These are phyloP conservation scores for Episyrphus balteatus DNA, from an alignment of 1,140 invertebrate species.

Conservation along the genomic window DNA sequence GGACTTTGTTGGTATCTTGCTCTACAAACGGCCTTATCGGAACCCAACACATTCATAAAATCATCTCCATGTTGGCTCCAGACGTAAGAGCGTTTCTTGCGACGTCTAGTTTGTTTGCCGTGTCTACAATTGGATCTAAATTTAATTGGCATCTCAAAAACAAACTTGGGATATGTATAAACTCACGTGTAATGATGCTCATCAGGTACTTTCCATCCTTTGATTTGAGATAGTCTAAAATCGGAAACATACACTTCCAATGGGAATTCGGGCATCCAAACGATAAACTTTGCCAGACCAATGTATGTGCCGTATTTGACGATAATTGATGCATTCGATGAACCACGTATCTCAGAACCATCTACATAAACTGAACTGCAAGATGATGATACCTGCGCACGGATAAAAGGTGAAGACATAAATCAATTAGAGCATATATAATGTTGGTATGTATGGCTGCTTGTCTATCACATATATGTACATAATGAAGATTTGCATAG, in stretches of 20 bases:
- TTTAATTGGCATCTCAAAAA: background rate
- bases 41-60: conserved; percentile 43
- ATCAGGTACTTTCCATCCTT: conserved; percentile 77
- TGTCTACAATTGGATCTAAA: conserved; percentile 6
- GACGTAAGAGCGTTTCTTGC: conserved; percentile 46
- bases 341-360: conserved; percentile 88
- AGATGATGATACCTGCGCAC: conserved; percentile 75
- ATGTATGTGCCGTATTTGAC: conserved; percentile 90
- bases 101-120: conserved; percentile 39
- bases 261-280: conserved; percentile 95
- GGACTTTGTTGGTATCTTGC: conserved; percentile 82
- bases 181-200: conserved; percentile 45
- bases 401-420: background rate
- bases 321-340: conserved; percentile 85
- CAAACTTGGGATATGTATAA: background rate
- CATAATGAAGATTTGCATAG: background rate
- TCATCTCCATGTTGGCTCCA: conserved; percentile 36
- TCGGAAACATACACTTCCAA: conserved; percentile 83
- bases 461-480: background rate
- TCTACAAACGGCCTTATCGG: conserved; percentile 56
- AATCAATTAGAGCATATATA: background rate
- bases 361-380: conserved; percentile 95
- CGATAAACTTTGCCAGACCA: conserved; percentile 75
- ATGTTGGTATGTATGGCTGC: background rate
- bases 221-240: conserved; percentile 80